phyloP scores from a whole-genome alignment of 2,113 vertebrate species.

The Heterocephalus glaber region DNA sequence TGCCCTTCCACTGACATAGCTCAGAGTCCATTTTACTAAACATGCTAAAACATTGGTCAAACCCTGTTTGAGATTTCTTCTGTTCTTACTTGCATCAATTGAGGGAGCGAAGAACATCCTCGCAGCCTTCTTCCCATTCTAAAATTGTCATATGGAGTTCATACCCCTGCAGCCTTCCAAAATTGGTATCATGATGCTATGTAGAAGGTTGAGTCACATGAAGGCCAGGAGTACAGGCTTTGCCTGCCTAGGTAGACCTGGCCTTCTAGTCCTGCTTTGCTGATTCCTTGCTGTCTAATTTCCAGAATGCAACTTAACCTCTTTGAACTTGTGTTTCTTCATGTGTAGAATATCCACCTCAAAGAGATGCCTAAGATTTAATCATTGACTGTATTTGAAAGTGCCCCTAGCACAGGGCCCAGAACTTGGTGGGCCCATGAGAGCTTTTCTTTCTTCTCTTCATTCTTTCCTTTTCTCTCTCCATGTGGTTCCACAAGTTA shows the following conservation, averaged over 20 bases:
- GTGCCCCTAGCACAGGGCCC: background rate
- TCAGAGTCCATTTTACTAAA: background rate
- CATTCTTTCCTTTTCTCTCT: background rate
- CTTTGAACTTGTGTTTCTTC: background rate
- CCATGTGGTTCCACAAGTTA: background rate
- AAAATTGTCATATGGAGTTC: background rate
- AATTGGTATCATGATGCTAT: background rate
- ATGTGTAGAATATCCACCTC: background rate
- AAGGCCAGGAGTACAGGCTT: background rate
- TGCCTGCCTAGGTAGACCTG: background rate
- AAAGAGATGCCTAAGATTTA: background rate
- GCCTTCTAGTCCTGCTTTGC: background rate
- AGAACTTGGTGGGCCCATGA: background rate
- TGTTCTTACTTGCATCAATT: background rate
- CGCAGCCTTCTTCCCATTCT: background rate
- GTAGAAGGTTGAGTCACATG: too few relatives aligned
- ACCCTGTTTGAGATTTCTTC: background rate
- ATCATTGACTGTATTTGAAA: background rate
- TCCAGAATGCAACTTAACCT: background rate
- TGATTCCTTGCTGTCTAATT: background rate
- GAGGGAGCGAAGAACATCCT: background rate
- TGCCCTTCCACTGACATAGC: background rate
- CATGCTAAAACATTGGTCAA: background rate
- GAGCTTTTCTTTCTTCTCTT: background rate
- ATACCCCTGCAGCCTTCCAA: background rate